phyloP scores from a whole-genome alignment of 2,888 invertebrate species.

The Drosophila fulvimacula region DNA sequence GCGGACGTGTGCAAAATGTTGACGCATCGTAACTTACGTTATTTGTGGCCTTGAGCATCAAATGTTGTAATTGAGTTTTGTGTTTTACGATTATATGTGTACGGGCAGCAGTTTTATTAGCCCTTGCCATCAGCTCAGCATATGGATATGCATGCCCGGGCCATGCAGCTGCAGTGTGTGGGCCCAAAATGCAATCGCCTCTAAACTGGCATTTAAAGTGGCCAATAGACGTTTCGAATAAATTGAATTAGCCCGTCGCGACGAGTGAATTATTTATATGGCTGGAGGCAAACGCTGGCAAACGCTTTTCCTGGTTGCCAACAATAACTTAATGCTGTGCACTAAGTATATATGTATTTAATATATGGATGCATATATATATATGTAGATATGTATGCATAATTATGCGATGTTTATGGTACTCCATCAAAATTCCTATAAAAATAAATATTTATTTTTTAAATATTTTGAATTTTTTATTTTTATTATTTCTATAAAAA shows the following conservation, averaged over 20 bases:
- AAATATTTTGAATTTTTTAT: too few species aligned
- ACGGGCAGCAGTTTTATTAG: conserved; percentile 63
- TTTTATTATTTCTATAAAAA: too few species aligned
- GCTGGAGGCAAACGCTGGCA: conserved; percentile 19
- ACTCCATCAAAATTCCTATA: too few species aligned
- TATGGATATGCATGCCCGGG: neutral
- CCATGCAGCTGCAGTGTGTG: conserved; percentile 39
- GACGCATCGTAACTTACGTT: conserved; percentile 78
- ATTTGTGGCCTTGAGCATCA: conserved; percentile 80
- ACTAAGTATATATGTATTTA: neutral
- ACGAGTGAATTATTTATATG: conserved; percentile 42
- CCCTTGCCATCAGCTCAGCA: conserved; percentile 18
- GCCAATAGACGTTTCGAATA: conserved; percentile 45
- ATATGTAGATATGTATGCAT: neutral
- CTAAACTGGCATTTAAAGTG: conserved; percentile 51
- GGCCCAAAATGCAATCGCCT: conserved; percentile 40
- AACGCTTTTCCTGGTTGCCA: conserved; percentile 26
- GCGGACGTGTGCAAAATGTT: conserved; percentile 62
- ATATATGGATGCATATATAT: neutral
- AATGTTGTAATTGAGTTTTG: conserved; percentile 79
- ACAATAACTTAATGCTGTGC: conserved; percentile 19
- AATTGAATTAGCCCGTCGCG: conserved; percentile 52
- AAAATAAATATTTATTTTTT: too few species aligned
- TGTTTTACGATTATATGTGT: conserved; percentile 69
- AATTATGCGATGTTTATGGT: neutral